Evolutionary conservation across 2,797 vertebrate genomes (phyloP).

Genomic region (Melanogrammus aeglefinus): DNA sequence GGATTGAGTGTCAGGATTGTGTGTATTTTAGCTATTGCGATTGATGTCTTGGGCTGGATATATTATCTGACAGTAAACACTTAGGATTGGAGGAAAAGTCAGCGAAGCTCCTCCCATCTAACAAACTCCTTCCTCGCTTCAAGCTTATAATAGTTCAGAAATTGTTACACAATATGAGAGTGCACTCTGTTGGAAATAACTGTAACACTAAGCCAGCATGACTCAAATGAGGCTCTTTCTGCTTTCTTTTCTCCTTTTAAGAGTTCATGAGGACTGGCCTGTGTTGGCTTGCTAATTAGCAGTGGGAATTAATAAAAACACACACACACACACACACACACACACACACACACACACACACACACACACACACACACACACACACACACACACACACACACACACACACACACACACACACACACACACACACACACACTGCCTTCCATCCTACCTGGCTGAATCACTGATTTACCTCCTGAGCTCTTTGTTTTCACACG

Average conservation of each 20-base stretch:
- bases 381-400: constrained; percentile 36
- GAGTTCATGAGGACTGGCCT: constrained; percentile 55
- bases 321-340: constrained; percentile 32
- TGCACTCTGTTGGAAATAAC: not conserved
- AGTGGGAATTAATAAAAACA: constrained; percentile 37
- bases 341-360: constrained; percentile 38
- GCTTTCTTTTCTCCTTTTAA: constrained; percentile 19
- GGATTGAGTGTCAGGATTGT: too few relatives aligned
- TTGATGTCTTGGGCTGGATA: too few relatives aligned
- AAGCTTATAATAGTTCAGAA: not conserved
- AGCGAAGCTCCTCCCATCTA: too few relatives aligned
- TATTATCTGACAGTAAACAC: too few relatives aligned
- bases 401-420: constrained; percentile 35
- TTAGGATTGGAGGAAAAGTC: too few relatives aligned
- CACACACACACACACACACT: constrained; percentile 37
- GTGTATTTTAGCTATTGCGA: too few relatives aligned
- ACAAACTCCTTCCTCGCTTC: too few relatives aligned
- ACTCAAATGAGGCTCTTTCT: constrained; percentile 45
- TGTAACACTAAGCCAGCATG: constrained; percentile 18
- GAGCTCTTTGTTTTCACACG: constrained; percentile 59
- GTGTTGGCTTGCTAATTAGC: constrained; percentile 53
- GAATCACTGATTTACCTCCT: constrained; percentile 47
- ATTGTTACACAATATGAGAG: not conserved
- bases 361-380: constrained; percentile 31
- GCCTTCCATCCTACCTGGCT: constrained; percentile 32